Base-by-base conservation (phyloP, 1,140 invertebrate species). In the Paramacrobiotus metropolitanus region DNA sequence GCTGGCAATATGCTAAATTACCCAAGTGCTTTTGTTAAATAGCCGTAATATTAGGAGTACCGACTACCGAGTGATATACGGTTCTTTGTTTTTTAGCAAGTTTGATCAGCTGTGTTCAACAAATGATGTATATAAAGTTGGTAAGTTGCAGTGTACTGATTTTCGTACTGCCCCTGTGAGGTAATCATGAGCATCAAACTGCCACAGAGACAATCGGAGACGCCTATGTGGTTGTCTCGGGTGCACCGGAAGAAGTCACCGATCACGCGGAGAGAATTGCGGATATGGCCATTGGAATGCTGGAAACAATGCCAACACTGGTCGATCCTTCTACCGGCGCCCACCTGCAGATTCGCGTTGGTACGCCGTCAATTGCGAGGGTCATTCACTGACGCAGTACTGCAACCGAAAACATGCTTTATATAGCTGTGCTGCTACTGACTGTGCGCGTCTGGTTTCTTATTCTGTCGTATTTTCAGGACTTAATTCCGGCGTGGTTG, bases 171-270 rank as follows among this genome's bases (percentile, higher is more conserved):
- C n/a, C n/a, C 34, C 34, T 40, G 34, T 40, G 9, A 40, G 9
- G 34, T 40, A n/a, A 40, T 40, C 9, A 9, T 15, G 34, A 15
- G n/a, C 9, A 40, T 40, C n/a, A 15, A 15, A 9, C 34, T 40
- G 62, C 73, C 73, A 63, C 72, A 74, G 92, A 95, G 74, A 95
- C 91, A 0, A 94, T 95, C 66, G 90, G 91, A 0, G 89, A 93
- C 70, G 89, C 90, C 0, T 94, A 95, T 69, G 94, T 95, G 89
- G 87, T 93, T 1, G 89, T 95, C 1, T 88, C 86, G 20, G 93
- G 92, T 0, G 86, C 90, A 18, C 92, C 92, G 0, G 86, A 90
- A 62, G 83, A 84, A 66, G 84, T 87, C 70, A 78, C 77, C 44
- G 85, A 89, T 70, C 92, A 96, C 70, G 89, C 89, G 0, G 85